phyloP scores from a whole-genome alignment of 2,888 invertebrate species.

The Eumacrocentrus americanus region DNA sequence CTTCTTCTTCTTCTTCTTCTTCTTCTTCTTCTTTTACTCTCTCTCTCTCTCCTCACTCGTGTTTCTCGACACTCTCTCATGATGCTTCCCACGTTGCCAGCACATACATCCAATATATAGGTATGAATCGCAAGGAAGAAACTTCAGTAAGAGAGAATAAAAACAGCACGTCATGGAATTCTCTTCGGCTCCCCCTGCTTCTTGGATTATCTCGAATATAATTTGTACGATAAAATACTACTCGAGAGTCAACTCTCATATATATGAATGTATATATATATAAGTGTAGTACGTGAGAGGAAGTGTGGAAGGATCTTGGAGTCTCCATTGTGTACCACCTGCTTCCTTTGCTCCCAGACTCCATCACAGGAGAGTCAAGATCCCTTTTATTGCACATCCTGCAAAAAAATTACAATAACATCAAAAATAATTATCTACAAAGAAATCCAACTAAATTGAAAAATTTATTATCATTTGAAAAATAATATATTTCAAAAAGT shows the following conservation, averaged over 20 bases:
- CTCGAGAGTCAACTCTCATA: not conserved
- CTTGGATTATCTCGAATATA: slow-evolving; percentile 14
- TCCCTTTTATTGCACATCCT: slow-evolving; percentile 39
- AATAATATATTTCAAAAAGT: too few relatives aligned
- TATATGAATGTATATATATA: not conserved
- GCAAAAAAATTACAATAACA: too few relatives aligned
- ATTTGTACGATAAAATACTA: slow-evolving; percentile 20
- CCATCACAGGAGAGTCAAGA: slow-evolving; percentile 31
- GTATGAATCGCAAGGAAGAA: too few relatives aligned
- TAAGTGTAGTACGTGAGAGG: not conserved
- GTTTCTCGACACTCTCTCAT: not conserved
- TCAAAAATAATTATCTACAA: too few relatives aligned
- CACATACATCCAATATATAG: too few relatives aligned
- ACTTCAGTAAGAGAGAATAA: not conserved
- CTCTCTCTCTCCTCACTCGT: not conserved
- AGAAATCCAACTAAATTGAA: too few relatives aligned
- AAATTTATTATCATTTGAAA: too few relatives aligned
- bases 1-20: too few relatives aligned
- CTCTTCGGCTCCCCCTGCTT: slow-evolving; percentile 2
- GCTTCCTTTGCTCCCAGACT: slow-evolving; percentile 37
- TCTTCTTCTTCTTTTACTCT: slow-evolving; percentile 20
- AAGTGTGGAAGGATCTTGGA: slow-evolving; percentile 18
- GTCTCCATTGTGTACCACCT: slow-evolving; percentile 45
- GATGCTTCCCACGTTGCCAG: slow-evolving; percentile 1
- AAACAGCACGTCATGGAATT: slow-evolving; percentile 16